phyloP scores from a whole-genome alignment of 2,888 invertebrate genomes.

The Eudasyphora cyanicolor region DNA sequence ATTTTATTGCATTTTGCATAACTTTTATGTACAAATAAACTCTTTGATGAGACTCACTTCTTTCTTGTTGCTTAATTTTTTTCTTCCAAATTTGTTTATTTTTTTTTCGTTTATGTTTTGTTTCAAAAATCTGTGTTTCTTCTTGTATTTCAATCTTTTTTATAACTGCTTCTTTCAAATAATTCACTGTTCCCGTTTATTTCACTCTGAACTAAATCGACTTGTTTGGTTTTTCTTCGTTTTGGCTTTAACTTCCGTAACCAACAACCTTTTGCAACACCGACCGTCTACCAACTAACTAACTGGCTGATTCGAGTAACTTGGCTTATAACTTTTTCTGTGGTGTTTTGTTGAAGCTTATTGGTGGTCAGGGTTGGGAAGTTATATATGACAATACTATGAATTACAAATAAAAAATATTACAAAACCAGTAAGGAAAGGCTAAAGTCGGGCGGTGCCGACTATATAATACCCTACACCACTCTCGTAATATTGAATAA shows the following conservation, averaged over 20 bases:
- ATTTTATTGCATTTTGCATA: not conserved
- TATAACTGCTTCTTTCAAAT: not conserved
- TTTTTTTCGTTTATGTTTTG: not conserved
- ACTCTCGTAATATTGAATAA: no score
- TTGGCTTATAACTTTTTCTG: constrained; percentile 32
- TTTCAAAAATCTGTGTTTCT: not conserved
- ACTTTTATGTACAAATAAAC: no score
- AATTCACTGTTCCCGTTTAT: not conserved
- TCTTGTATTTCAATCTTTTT: not conserved
- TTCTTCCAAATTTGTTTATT: not conserved
- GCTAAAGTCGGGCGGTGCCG: no score
- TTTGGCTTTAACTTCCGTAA: constrained; percentile 52
- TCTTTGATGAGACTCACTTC: not conserved
- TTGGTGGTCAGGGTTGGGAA: not conserved
- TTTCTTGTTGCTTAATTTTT: not conserved
- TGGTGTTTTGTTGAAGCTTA: not conserved
- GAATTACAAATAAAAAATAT: no score
- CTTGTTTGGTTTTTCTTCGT: constrained; percentile 7
- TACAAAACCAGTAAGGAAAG: no score
- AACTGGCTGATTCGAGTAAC: constrained; percentile 29
- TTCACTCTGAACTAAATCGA: not conserved
- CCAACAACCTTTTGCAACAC: constrained; percentile 59
- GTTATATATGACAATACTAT: not conserved
- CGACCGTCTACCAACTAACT: constrained; percentile 67
- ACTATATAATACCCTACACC: no score